Base-by-base conservation (phyloP, 1,140 invertebrate genomes). In the Caenorhabditis inopinata region DNA sequence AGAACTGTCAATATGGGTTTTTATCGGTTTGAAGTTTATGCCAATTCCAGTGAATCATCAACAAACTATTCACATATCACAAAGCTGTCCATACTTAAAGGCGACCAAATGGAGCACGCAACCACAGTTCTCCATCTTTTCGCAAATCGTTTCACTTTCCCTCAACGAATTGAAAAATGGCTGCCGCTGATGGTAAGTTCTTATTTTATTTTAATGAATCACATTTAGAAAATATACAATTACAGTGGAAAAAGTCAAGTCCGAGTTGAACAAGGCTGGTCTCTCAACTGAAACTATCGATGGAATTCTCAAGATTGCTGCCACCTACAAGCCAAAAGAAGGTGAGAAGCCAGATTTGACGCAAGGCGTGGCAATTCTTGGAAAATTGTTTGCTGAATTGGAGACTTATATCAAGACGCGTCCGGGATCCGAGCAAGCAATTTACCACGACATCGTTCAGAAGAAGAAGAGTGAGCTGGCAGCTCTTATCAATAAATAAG, bases 1-100 rank as follows among this genome's bases (percentile, higher is more conserved):
- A 12, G 51, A 58, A 58, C 51, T 25, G 49, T 51, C 49, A 32
- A 7, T 48, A 32, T 58, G 14, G 12, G 23, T 21, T 3, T 16
- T 58, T 68, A 68, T 68, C 58, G 38, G n/a, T 38, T 38, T 68
- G 58, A 68, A 42, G 58, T 68, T 68, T 68, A 29, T 68, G 58
- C 58, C 12, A 23, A 32, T 38, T 12, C 38, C 35, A 3, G 35
- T 68, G 58, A 68, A 2, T 68, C 58, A 68, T 68, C 14, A 68
- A 68, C 58, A 68, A 38, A 68, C 32, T n/a, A n/a, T n/a, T n/a
- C 51, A 68, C 29, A 68, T 38, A 68, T 68, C 32, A 68, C 7
- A 68, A 68, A 68, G 2, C 9, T 38, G n/a, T 12, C 5, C 12
- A 21, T 38, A 38, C 16, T 68, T 38, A 68, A 68, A 21, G 32